Evolutionary conservation across 2,888 invertebrate species (phyloP), one percentile per base, ranked within the genome.

Genomic region (Eulithis prunata): DNA sequence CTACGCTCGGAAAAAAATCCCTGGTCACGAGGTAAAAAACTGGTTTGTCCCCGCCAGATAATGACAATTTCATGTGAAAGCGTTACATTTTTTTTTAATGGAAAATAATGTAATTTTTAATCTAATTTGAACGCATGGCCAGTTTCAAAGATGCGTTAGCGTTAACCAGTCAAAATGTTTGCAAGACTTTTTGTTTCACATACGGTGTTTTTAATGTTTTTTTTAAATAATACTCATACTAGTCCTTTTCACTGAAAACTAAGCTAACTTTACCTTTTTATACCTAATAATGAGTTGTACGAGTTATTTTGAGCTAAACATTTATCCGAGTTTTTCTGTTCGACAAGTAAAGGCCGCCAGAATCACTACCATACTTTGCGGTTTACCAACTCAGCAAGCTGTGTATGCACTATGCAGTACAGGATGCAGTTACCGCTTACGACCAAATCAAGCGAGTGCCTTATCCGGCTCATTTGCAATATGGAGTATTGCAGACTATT

Each of bases 401-500:
- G 28, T 45, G n/a, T 32, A 53, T 46, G 57, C 68, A 62, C 7
- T 32, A 53, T 46, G 57, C 68, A 62, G 63, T 36, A 21, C 67
- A 68, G 69, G 62, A 64, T 59, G 49, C 59, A 55, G 63, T 64
- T 45, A 59, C 62, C 58, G 59, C 69, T 62, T 47, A 59, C 69
- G 56, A 56, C 64, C 62, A 69, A 69, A 69, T 59, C 57, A 32
- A 57, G 67, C 57, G 43, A 12, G 38, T 53, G 54, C 66, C 66
- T 62, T 70, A 64, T 64, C 62, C 57, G 64, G 60, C 51, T 43
- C 52, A 57, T 69, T 59, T 56, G 57, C 63, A 66, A 59, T 58
- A 54, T 57, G 57, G 36, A 60, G 62, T 62, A 58, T 68, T 52
- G 28, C 46, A 55, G 51, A 46, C 46, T 52, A 54, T 53, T 63